Conservation (phyloP, 2,113 vertebrate genomes). For the Megaceryle torquata region DNA sequence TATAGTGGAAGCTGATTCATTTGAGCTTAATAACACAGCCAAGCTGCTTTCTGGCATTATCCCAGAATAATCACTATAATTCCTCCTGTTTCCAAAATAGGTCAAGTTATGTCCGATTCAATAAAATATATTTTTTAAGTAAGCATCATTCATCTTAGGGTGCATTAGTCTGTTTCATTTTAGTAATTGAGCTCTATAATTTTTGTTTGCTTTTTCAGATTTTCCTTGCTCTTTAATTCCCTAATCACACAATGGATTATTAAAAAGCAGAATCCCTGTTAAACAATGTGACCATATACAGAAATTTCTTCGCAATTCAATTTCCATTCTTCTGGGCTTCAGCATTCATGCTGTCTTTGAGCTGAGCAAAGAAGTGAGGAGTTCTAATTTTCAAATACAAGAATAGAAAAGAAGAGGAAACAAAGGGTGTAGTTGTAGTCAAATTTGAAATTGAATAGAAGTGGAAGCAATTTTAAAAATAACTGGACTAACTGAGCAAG, state of each 20-base stretch:
- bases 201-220: slow-evolving; percentile 39
- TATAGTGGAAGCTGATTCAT: slow-evolving; percentile 13
- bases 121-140: slow-evolving; percentile 28
- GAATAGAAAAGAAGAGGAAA: neutral
- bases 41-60: slow-evolving; percentile 31
- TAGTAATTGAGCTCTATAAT: slow-evolving; percentile 5
- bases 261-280: neutral
- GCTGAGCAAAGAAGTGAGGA: neutral
- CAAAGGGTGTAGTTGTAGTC: neutral
- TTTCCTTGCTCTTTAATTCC: neutral
- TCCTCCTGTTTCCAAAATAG: slow-evolving; percentile 35
- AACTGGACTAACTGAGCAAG: neutral
- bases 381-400: neutral
- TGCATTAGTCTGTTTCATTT: slow-evolving; percentile 40
- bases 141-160: slow-evolving; percentile 48
- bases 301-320: neutral
- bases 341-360: neutral
- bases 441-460: neutral
- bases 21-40: slow-evolving; percentile 27
- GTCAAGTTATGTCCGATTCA: slow-evolving; percentile 45
- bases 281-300: neutral
- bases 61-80: slow-evolving; percentile 49
- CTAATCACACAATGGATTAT: neutral
- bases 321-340: neutral
- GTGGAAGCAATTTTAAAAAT: neutral